Percentiles rank a stretch among this genome's conserved stretches.
phyloP scores from a whole-genome alignment of 2,888 invertebrate genomes.

The Incurvaria masculella region DNA sequence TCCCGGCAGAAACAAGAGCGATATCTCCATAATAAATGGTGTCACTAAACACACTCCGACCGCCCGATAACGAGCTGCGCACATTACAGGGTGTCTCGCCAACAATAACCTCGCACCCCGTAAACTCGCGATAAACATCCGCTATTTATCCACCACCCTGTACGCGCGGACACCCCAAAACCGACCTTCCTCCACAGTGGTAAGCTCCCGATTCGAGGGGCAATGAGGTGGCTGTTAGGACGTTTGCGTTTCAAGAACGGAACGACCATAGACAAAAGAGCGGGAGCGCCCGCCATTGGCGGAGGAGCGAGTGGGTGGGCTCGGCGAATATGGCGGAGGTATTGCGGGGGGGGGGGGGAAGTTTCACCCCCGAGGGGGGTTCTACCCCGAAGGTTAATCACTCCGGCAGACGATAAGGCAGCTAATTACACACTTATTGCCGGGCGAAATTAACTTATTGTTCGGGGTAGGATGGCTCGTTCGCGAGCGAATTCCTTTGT shows the following conservation, averaged over 20 bases:
- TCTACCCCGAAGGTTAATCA: conserved; percentile 51
- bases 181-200: not conserved
- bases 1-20: too few relatives aligned
- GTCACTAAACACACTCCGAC: conserved; percentile 47
- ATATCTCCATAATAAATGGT: conserved; percentile 16
- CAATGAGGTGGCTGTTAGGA: not conserved
- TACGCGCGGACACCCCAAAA: not conserved
- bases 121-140: not conserved
- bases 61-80: conserved; percentile 33
- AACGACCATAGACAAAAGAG: conserved; percentile 49
- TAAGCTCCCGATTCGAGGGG: not conserved
- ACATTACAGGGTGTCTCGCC: not conserved
- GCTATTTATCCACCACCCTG: not conserved
- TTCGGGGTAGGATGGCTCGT: conserved; percentile 23
- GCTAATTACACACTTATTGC: conserved; percentile 58
- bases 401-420: conserved; percentile 54
- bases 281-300: conserved; percentile 50
- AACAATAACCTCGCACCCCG: not conserved
- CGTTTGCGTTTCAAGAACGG: not conserved
- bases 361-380: too few relatives aligned
- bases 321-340: conserved; percentile 54
- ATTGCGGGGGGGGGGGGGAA: conserved; percentile 34
- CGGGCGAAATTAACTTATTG: conserved; percentile 57
- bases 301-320: conserved; percentile 49
- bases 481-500: not conserved